Base-by-base conservation (phyloP, 1,140 invertebrate species). In the Mycetomoellerius zeteki region DNA sequence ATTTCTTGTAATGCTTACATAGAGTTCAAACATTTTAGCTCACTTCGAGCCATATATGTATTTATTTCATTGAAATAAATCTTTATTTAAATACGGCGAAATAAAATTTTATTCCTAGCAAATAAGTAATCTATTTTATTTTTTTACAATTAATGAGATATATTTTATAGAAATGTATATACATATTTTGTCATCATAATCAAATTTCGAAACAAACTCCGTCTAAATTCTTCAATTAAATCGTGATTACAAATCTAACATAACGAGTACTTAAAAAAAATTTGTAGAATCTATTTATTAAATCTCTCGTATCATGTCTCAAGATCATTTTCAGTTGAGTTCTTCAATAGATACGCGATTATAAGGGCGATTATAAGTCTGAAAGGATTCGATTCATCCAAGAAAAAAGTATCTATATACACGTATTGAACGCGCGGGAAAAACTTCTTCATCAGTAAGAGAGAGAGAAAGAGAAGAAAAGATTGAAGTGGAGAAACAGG, bases 331-430 rank as follows among this genome's bases (percentile, higher is more conserved):
- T 24, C 37, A 43, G n/a, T 14, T 19, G 21, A 27, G 21, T 27
- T 60, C 37, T 81, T 69, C 30, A n/a, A 43, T 64, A 37, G 37
- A 43, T 16, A 50, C 12, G 47, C 47, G 47, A 50, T 56, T 7
- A 21, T n/a, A 81, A 65, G 27, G 10, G 14, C 43, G 37, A 75
- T 84, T 84, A 30, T n/a, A 56, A 19, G 14, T 67, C 30, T 80
- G 77, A 80, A 67, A 14, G 30, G 24, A 33, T 60, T 84, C 54
- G 47, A 81, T 27, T 37, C 52, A 37, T 16, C 47, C 43, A 80
- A 87, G 56, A 80, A 73, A 56, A 80, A 73, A 85, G 60, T 21
- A 67, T 50, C 60, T 47, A 33, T 47, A 24, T 37, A 16, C 43
- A n/a, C 52, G 24, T 62, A 69, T 60, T 50, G 69, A 73, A 84